Evolutionary conservation across 1,140 invertebrate genomes (phyloP).

Genomic region (Hirudo medicinalis): DNA sequence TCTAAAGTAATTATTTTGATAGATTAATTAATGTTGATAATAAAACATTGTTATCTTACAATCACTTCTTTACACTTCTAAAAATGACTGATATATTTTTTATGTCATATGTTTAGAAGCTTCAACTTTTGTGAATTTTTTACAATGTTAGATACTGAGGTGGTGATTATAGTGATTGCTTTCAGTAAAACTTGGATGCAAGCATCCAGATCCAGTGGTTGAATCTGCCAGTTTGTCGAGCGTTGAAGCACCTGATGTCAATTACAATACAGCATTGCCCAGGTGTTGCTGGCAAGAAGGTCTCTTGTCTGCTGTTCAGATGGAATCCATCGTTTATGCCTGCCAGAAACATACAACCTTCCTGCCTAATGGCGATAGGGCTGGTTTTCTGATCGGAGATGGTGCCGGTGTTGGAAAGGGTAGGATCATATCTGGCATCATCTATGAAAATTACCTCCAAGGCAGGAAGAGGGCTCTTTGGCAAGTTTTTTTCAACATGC

Average conservation of each 20-base stretch:
- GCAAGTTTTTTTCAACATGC: constrained; percentile 37
- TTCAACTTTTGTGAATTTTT: not conserved
- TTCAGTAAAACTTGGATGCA: constrained; percentile 78
- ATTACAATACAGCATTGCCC: constrained; percentile 74
- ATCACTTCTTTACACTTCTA: too few relatives aligned
- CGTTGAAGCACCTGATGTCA: constrained; percentile 85
- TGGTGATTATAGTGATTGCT: not conserved
- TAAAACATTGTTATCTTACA: too few relatives aligned
- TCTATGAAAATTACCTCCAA: constrained; percentile 90
- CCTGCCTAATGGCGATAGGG: constrained; percentile 73
- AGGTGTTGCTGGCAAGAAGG: constrained; percentile 70
- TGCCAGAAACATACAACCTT: constrained; percentile 88
- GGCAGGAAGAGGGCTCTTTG: constrained; percentile 86
- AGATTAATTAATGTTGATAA: too few relatives aligned
- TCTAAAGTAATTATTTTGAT: too few relatives aligned
- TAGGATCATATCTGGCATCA: constrained; percentile 90
- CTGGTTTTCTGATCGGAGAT: constrained; percentile 93
- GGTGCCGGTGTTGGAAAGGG: constrained; percentile 99
- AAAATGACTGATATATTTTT: too few relatives aligned
- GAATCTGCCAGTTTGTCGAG: constrained; percentile 93
- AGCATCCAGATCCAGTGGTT: constrained; percentile 98
- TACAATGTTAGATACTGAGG: not conserved
- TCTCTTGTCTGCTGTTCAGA: constrained; percentile 78
- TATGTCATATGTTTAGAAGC: too few relatives aligned
- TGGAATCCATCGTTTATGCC: constrained; percentile 89